Evolutionary conservation across 1,140 invertebrate species (phyloP), one percentile per base, ranked within the genome.

Genomic region (Drosophila grimshawi): DNA sequence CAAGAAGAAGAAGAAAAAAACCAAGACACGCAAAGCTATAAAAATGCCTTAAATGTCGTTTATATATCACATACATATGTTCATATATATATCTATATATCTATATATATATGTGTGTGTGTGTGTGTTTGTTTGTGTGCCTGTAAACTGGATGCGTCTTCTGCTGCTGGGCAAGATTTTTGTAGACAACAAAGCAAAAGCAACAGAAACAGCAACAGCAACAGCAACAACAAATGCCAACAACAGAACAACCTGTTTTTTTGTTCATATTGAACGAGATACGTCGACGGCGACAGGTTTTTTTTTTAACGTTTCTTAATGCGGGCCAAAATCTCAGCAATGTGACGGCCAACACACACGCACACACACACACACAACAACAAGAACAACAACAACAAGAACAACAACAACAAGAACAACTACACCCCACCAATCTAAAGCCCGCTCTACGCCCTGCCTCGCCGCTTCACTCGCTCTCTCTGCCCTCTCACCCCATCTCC

Each of bases 11-110:
- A 19, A 1, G 1, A 1, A 57, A 33, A 72, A 67, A 41, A 49
- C 35, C 60, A 61, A 77, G 51, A 75, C 76, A 82, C 80, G 80
- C 76, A 83, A 82, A 82, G 76, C 76, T 76, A 86, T 86, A 81
- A 86, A 86, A 88, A 86, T 86, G 82, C 79, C 74, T 81, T 86
- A 86, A 86, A 82, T 86, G 82, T 86, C 79, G 76, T 72, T 79
- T 69, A 73, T 78, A 66, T 59, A 66, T 77, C 57, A 66, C 65
- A 75, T 32, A 32, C 43, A 64, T 30, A 45, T 52, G 41, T 59
- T 0, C 41, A 41, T 37, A n/a, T 37, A 59, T 27, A 8, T 41
- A 1, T 72, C 76, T 69, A 73, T 78, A 66, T 59, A 66, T 77
- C 57, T 19, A 19, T 19, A 19, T 19, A 19, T 19, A 19, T 19